phyloP scores from a whole-genome alignment of 2,888 invertebrate species.

The Escarpia spicata region DNA sequence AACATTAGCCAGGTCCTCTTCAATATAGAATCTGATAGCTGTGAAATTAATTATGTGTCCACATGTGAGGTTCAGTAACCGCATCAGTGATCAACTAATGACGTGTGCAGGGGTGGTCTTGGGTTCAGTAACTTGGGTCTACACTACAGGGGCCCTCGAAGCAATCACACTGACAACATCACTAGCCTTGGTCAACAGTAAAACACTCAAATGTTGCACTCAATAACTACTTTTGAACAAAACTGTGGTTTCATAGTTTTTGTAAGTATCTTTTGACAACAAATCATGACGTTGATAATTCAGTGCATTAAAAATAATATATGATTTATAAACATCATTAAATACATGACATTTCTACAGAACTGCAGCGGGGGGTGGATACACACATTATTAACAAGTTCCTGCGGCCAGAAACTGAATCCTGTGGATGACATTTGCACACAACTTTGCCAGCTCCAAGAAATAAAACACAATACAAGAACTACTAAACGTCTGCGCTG shows the following conservation, averaged over 20 bases:
- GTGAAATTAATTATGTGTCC: background rate
- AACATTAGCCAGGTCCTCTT: background rate
- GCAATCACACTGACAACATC: background rate
- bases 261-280: background rate
- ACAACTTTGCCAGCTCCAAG: background rate
- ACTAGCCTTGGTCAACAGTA: background rate
- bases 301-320: background rate
- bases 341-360: background rate
- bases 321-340: background rate
- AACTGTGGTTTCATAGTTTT: background rate
- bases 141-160: background rate
- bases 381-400: background rate
- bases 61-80: background rate
- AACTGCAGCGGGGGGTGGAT: too few relatives aligned
- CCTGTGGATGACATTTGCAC: background rate
- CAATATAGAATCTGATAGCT: background rate
- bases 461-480: background rate
- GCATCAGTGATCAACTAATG: background rate
- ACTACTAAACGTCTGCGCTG: background rate
- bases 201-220: background rate
- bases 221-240: background rate
- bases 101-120: background rate
- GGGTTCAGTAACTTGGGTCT: constrained; percentile 12
- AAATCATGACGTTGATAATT: background rate
- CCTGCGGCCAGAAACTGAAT: background rate